These are phyloP conservation scores for Diorhabda elongata DNA, from an alignment of 1,140 invertebrate genomes.

Conservation along the genomic window DNA sequence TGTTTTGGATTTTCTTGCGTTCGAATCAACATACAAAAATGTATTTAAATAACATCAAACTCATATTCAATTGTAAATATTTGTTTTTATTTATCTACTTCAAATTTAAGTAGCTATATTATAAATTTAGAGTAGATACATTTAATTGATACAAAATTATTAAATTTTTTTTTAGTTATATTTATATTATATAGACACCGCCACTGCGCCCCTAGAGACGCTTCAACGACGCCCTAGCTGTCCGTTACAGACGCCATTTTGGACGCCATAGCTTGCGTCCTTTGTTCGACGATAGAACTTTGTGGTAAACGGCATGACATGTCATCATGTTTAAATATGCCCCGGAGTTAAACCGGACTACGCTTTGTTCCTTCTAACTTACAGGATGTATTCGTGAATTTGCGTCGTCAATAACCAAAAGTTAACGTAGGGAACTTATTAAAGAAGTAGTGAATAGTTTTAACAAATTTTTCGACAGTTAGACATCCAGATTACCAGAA, in stretches of 20 bases:
- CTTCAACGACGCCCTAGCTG: slow-evolving; percentile 29
- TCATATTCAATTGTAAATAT: too few relatives aligned
- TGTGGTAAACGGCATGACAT: slow-evolving; percentile 19
- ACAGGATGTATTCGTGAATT: neutral
- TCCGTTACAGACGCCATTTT: slow-evolving; percentile 35
- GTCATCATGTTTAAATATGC: slow-evolving; percentile 10
- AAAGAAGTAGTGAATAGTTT: neutral
- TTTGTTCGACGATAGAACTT: slow-evolving; percentile 28
- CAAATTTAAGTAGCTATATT: too few relatives aligned
- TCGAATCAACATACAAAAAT: too few relatives aligned
- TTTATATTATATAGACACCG: neutral
- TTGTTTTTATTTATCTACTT: too few relatives aligned
- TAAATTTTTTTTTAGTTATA: too few relatives aligned
- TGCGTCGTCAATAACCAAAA: neutral
- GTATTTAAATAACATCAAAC: too few relatives aligned
- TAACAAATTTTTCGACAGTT: neutral
- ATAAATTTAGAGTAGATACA: too few relatives aligned
- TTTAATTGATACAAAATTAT: too few relatives aligned
- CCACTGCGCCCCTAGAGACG: slow-evolving; percentile 10
- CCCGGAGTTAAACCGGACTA: slow-evolving; percentile 1
- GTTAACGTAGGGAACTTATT: neutral
- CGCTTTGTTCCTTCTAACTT: neutral
- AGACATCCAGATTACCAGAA: too few relatives aligned
- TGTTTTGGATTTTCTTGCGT: too few relatives aligned
- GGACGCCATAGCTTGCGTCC: slow-evolving; percentile 33